A percentile compares a stretch with the other conserved stretches of the same genome.
phyloP scores from a whole-genome alignment of 2,797 vertebrate genomes.

The Neopelma chrysocephalum region DNA sequence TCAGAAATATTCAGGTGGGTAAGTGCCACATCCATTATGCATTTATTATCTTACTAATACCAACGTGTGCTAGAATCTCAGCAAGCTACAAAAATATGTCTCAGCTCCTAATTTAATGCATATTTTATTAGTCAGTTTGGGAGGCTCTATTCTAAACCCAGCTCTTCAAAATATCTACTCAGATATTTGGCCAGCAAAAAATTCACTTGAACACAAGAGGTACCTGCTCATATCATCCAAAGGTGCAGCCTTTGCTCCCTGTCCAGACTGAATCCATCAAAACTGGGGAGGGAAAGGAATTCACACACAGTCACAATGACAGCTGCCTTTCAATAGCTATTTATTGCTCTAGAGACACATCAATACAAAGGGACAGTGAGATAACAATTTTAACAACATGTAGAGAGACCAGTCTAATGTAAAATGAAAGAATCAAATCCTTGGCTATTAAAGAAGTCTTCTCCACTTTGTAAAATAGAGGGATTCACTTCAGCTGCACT shows the following conservation, averaged over 20 bases:
- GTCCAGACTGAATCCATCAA: not conserved
- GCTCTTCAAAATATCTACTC: not conserved
- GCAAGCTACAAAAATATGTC: not conserved
- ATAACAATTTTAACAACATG: not conserved
- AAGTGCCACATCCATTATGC: not conserved
- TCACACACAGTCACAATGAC: not conserved
- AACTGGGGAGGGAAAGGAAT: not conserved
- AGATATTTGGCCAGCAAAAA: not conserved
- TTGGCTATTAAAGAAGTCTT: not conserved
- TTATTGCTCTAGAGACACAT: not conserved
- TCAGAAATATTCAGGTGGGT: not conserved
- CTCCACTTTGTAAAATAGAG: not conserved
- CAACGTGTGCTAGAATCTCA: not conserved
- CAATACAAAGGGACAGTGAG: not conserved
- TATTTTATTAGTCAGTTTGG: not conserved
- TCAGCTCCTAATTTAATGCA: not conserved
- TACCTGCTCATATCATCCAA: not conserved
- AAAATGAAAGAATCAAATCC: not conserved
- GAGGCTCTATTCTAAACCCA: not conserved
- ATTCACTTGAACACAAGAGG: not conserved
- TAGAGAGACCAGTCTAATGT: not conserved
- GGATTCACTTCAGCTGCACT: not conserved
- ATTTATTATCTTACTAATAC: conserved; percentile 27
- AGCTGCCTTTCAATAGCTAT: not conserved
- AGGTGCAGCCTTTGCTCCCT: not conserved